Conservation (phyloP, 2,888 invertebrate species). For the Margaritifera margaritifera region DNA sequence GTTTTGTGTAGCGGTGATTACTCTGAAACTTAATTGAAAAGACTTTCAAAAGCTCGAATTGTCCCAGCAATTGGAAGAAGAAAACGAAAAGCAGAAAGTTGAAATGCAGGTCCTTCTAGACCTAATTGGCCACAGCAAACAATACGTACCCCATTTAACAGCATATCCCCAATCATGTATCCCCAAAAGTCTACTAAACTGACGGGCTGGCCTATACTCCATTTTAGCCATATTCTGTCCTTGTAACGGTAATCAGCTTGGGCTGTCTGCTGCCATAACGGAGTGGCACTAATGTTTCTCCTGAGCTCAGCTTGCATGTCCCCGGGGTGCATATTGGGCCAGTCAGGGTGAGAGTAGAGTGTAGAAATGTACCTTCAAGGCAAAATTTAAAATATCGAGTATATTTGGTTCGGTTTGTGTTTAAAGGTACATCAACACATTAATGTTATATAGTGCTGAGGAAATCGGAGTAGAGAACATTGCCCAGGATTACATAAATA, state of each 20-base stretch:
- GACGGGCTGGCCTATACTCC: conserved; percentile 72
- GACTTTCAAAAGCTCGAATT: too few species aligned
- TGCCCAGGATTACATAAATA: too few species aligned
- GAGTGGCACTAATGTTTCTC: conserved; percentile 68
- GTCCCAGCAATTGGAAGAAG: too few species aligned
- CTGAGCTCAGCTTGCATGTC: conserved; percentile 71
- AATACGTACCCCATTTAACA: conserved; percentile 70
- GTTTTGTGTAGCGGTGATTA: too few species aligned
- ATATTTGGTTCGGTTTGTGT: too few species aligned
- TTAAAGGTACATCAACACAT: too few species aligned
- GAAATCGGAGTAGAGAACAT: too few species aligned
- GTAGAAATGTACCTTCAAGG: conserved; percentile 73
- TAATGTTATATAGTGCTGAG: too few species aligned
- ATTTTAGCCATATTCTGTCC: conserved; percentile 68
- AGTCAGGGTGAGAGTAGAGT: conserved; percentile 73
- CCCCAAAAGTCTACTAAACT: conserved; percentile 75
- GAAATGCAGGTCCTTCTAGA: too few species aligned
- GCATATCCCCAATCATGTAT: conserved; percentile 73
- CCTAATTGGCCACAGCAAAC: too few species aligned
- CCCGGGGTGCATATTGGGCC: conserved; percentile 69
- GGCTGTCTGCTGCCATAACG: conserved; percentile 68
- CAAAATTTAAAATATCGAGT: neutral
- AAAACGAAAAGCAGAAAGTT: too few species aligned
- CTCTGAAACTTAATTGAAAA: too few species aligned
- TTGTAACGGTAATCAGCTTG: conserved; percentile 65